phyloP scores from a whole-genome alignment of 2,113 vertebrate genomes.

The Sceloporus undulatus region DNA sequence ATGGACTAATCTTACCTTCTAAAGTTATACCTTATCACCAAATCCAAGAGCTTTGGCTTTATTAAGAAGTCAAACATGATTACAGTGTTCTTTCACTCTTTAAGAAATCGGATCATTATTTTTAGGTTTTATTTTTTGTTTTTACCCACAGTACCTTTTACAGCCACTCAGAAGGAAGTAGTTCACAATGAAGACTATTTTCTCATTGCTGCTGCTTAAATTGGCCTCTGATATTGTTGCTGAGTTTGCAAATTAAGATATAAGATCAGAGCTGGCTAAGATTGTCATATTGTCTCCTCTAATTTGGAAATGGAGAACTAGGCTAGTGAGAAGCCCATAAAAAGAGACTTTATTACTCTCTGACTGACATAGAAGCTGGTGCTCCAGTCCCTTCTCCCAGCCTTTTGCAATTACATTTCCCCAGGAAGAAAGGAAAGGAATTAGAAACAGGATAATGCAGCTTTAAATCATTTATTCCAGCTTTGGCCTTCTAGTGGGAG shows the following conservation, averaged over 20 bases:
- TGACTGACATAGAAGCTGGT: constrained; percentile 80
- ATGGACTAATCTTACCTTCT: constrained; percentile 32
- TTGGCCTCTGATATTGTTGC: constrained; percentile 61
- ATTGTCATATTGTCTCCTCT: constrained; percentile 90
- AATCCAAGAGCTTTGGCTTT: constrained; percentile 21
- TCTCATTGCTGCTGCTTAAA: constrained; percentile 58
- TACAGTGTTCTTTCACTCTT: constrained; percentile 41
- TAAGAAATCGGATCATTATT: constrained; percentile 34
- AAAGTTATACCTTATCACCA: constrained; percentile 23
- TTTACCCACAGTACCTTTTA: constrained; percentile 43
- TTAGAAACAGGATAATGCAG: constrained; percentile 89
- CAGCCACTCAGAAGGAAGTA: constrained; percentile 45
- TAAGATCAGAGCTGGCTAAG: constrained; percentile 85
- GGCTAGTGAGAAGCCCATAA: constrained; percentile 84
- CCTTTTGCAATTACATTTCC: constrained; percentile 86
- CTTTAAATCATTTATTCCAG: constrained; percentile 83
- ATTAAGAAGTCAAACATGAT: constrained; percentile 50
- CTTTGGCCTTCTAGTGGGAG: constrained; percentile 71
- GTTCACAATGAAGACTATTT: constrained; percentile 65
- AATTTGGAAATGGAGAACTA: constrained; percentile 83
- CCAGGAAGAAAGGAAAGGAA: constrained; percentile 88
- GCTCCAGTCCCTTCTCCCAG: constrained; percentile 74
- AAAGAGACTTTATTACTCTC: constrained; percentile 87
- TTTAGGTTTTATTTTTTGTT: constrained; percentile 29
- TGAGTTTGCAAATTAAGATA: constrained; percentile 82